These are phyloP conservation scores for Saguinus midas DNA, from an alignment of 2,113 vertebrate species.

Conservation along the genomic window DNA sequence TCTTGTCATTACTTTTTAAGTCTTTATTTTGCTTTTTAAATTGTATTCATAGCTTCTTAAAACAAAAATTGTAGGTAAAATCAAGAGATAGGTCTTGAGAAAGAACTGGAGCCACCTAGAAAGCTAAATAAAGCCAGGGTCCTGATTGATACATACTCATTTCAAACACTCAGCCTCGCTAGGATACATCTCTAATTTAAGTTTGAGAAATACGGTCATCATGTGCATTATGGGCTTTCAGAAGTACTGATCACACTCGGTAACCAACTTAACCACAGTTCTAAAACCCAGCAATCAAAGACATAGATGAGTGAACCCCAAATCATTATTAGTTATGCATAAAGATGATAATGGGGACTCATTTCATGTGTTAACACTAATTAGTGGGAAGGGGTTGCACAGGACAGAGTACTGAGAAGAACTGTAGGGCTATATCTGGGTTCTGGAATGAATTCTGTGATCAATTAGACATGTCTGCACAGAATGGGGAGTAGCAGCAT, in stretches of 20 bases:
- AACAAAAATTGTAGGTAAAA: background rate
- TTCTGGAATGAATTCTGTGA: slow-evolving; percentile 2
- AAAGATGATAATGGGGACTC: background rate
- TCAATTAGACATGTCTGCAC: slow-evolving; percentile 24
- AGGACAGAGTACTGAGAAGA: background rate
- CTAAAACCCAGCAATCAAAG: background rate
- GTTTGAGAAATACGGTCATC: background rate
- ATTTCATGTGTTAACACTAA: background rate
- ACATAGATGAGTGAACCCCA: background rate
- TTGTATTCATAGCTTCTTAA: background rate
- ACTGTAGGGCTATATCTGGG: background rate
- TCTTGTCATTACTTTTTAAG: background rate
- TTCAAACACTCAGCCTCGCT: background rate
- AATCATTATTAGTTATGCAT: background rate
- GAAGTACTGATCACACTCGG: background rate
- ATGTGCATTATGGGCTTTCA: background rate
- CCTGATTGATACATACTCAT: background rate
- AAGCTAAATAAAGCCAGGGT: background rate
- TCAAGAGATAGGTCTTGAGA: background rate
- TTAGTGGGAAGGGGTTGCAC: background rate
- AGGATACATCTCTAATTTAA: background rate
- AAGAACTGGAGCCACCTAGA: background rate
- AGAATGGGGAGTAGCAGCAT: background rate
- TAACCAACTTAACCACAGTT: background rate
- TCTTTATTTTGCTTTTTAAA: slow-evolving; percentile 26